Percentiles rank a stretch among this genome's conserved stretches.
Evolutionary conservation across 1,140 invertebrate genomes (phyloP).

Genomic region (Sinella curviseta): DNA sequence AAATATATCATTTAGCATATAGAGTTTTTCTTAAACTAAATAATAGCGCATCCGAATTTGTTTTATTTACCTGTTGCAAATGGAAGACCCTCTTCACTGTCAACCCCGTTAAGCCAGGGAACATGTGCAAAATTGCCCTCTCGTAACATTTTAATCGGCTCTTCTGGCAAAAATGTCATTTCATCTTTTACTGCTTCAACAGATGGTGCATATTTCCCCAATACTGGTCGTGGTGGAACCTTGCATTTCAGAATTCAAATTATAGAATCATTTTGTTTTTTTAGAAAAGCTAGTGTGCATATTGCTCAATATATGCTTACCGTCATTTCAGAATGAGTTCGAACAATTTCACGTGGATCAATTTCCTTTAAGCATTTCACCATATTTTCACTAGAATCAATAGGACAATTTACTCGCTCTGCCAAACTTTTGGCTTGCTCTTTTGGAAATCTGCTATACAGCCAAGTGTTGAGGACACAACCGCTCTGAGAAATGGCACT

Average conservation of each 20-base stretch:
- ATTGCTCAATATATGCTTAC: neutral
- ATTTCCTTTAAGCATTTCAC: constrained; percentile 29
- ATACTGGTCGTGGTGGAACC: neutral
- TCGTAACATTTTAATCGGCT: constrained; percentile 7
- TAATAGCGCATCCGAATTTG: too few species aligned
- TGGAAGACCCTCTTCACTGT: constrained; percentile 32
- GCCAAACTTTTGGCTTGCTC: constrained; percentile 27
- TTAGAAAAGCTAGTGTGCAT: neutral
- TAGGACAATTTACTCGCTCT: constrained; percentile 31
- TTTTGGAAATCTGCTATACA: constrained; percentile 25
- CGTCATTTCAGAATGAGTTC: constrained; percentile 33
- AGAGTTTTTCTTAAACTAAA: neutral
- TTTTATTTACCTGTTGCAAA: constrained; percentile 24
- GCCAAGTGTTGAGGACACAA: constrained; percentile 14
- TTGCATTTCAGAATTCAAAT: neutral
- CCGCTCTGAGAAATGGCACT: constrained; percentile 35
- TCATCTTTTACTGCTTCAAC: constrained; percentile 9
- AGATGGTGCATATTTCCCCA: constrained; percentile 28
- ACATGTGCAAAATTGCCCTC: constrained; percentile 26
- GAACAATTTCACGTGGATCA: constrained; percentile 33
- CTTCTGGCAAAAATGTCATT: constrained; percentile 28
- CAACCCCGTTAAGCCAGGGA: constrained; percentile 27
- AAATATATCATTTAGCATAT: too few species aligned
- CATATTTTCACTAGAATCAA: neutral
- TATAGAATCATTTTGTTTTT: neutral